Percentiles rank a stretch among this genome's conserved stretches.
Conservation (phyloP, 2,888 invertebrate species). For the Sturmia bella region DNA sequence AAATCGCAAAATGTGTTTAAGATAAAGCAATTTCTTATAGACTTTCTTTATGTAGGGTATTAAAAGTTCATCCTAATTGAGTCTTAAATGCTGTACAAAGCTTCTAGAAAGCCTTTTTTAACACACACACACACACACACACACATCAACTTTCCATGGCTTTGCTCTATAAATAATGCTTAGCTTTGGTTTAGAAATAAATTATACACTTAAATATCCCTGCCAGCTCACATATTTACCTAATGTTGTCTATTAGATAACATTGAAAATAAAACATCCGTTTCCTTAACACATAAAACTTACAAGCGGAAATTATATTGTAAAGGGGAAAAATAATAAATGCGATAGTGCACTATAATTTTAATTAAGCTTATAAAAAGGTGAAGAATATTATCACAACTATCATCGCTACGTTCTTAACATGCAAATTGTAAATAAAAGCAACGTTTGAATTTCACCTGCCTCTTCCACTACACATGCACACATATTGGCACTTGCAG, state of each 20-base stretch:
- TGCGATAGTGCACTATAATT: slow-evolving; percentile 37
- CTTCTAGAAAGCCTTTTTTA: too few species aligned
- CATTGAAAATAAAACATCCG: slow-evolving; percentile 55
- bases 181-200: background rate
- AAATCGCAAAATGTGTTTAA: too few species aligned
- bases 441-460: slow-evolving; percentile 55
- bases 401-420: slow-evolving; percentile 31
- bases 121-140: too few species aligned
- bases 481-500: slow-evolving; percentile 18
- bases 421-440: slow-evolving; percentile 28
- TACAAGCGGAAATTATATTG: slow-evolving; percentile 62
- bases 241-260: slow-evolving; percentile 50
- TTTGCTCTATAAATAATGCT: background rate
- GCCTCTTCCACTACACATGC: slow-evolving; percentile 11
- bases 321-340: slow-evolving; percentile 16
- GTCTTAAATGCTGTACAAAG: too few species aligned
- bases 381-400: slow-evolving; percentile 33
- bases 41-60: too few species aligned
- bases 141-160: too few species aligned
- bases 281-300: slow-evolving; percentile 54
- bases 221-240: background rate
- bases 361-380: slow-evolving; percentile 36
- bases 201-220: slow-evolving; percentile 1
- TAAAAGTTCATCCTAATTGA: too few species aligned
- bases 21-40: too few species aligned